phyloP scores from a whole-genome alignment of 37 sponge, comb jelly and placozoan genomes.

The Oscarella lobularis region DNA sequence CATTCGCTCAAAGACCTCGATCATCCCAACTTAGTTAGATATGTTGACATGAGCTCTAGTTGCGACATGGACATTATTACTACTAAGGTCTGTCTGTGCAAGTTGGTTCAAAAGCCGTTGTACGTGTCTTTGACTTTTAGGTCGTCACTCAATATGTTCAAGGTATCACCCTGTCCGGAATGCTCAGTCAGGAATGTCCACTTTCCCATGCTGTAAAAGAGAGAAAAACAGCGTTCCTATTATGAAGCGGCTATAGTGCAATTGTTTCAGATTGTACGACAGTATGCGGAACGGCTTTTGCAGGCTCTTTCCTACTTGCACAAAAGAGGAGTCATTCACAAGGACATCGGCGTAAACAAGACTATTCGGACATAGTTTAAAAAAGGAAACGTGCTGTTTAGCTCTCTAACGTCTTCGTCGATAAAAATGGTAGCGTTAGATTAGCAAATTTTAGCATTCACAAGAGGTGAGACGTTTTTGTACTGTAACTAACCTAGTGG shows the following conservation, averaged over 20 bases:
- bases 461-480: background rate
- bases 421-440: background rate
- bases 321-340: conserved; percentile 64
- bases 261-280: conserved; percentile 24
- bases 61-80: background rate
- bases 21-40: conserved; percentile 40
- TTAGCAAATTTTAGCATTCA: background rate
- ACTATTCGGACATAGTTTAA: no score
- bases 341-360: conserved; percentile 55
- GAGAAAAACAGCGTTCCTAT: background rate
- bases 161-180: background rate
- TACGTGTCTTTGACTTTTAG: background rate
- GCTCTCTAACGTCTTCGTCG: background rate
- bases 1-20: background rate
- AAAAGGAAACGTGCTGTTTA: no score
- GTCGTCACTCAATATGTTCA: background rate
- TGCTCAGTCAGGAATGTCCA: background rate
- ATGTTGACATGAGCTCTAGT: conserved; percentile 22
- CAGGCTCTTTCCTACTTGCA: conserved; percentile 57
- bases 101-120: background rate
- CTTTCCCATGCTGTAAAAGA: background rate
- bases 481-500: background rate
- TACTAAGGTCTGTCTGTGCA: background rate
- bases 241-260: background rate
- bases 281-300: conserved; percentile 40